Base-by-base conservation (phyloP, 2,888 invertebrate genomes). In the Amiota minor region DNA sequence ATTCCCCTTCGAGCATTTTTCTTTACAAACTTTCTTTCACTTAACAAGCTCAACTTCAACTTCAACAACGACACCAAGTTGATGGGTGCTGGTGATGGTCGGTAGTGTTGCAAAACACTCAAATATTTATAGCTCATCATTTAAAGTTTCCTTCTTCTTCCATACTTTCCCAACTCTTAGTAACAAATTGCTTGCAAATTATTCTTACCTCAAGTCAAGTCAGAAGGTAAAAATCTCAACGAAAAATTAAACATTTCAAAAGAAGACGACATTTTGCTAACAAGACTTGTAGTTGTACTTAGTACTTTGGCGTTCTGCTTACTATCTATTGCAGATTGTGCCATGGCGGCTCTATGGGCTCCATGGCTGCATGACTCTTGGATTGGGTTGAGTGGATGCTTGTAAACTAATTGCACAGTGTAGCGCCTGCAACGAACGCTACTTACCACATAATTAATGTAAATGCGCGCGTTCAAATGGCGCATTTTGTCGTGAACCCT, bases 371-470 rank as follows among this genome's bases (percentile, higher is more conserved):
- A 35, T 35, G 23, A 23, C 56, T 16, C 20, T 10, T 65, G 3
- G 18, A 74, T 53, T 53, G 53, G 53, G n/a, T 53, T 16, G 53
- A 53, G 53, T 53, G 53, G 14, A 35, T 47, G n/a, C 55, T 23
- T 68, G 72, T 62, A 50, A 67, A 67, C 55, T 61, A 12, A 71
- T 71, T 55, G 73, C 69, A 71, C 75, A 77, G 75, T 79, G 75
- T 59, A 20, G n/a, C 45, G 67, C 16, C n/a, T 18, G 49, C 49
- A 68, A 53, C 49, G 20, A 68, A 53, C 67, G 80, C 84, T 82
- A 81, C 81, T 84, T 84, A 84, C 79, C 81, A 78, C 80, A 79
- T 84, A 82, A 82, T 82, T 83, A 79, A 81, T 47, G 16, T 65
- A 65, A 72, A 76, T 68, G 46, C 14, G 50, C 49, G 67, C 67